phyloP scores from a whole-genome alignment of 2,797 vertebrate genomes.

The Sebastes cheni region DNA sequence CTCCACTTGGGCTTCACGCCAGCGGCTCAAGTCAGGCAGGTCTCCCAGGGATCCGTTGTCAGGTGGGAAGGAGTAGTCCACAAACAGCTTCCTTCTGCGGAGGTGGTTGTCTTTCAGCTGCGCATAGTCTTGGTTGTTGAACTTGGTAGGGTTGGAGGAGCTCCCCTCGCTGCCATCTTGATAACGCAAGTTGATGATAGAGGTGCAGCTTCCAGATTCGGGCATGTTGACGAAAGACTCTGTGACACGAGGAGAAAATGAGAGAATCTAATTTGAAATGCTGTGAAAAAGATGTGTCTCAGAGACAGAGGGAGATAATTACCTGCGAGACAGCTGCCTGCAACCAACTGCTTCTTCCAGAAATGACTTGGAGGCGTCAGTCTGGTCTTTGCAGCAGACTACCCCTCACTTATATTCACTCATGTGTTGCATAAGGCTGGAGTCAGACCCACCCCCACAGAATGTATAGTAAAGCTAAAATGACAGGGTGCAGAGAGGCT shows the following conservation, averaged over 20 bases:
- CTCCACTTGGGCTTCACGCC: slow-evolving; percentile 13
- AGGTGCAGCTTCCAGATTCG: slow-evolving; percentile 24
- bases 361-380: background rate
- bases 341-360: slow-evolving; percentile 10
- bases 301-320: background rate
- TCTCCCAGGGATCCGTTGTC: slow-evolving; percentile 36
- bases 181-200: slow-evolving; percentile 58
- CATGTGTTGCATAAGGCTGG: background rate
- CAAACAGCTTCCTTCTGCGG: slow-evolving; percentile 4
- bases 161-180: slow-evolving; percentile 48
- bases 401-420: background rate
- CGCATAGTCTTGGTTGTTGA: slow-evolving; percentile 41
- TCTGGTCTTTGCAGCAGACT: background rate
- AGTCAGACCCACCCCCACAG: background rate
- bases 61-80: slow-evolving; percentile 58
- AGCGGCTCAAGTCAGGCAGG: background rate
- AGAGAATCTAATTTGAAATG: background rate
- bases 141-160: slow-evolving; percentile 49
- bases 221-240: slow-evolving; percentile 38
- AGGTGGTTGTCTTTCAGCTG: slow-evolving; percentile 29
- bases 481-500: background rate
- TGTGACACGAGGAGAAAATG: background rate
- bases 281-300: background rate
- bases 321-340: slow-evolving; percentile 1
- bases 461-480: background rate